These are phyloP conservation scores for Microvelia longipes DNA, from an alignment of 1,140 invertebrate species.

Conservation along the genomic window DNA sequence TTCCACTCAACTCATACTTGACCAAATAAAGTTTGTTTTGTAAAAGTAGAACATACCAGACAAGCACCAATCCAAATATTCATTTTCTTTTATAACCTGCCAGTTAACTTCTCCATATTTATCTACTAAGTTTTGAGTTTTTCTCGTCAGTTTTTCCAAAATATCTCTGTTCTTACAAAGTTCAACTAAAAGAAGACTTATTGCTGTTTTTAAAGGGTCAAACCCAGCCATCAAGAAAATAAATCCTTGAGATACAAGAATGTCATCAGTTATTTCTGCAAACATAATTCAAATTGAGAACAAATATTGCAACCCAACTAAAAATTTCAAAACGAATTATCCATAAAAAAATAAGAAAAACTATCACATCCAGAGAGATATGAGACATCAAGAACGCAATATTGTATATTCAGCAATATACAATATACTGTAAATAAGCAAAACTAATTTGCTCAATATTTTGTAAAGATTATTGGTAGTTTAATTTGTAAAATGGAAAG, in stretches of 20 bases:
- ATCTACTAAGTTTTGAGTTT: slow-evolving; percentile 31
- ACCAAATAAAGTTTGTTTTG: too few relatives aligned
- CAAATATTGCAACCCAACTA: not conserved
- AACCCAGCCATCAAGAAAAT: slow-evolving; percentile 38
- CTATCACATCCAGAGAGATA: not conserved
- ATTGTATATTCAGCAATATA: too few relatives aligned
- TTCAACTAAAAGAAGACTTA: slow-evolving; percentile 31
- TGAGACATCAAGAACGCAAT: too few relatives aligned
- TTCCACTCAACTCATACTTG: too few relatives aligned
- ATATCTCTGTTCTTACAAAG: slow-evolving; percentile 36
- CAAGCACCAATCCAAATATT: not conserved
- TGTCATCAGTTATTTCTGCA: slow-evolving; percentile 26
- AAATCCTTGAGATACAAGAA: slow-evolving; percentile 15
- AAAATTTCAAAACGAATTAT: not conserved
- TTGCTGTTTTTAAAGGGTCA: slow-evolving; percentile 36
- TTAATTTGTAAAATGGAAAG: too few relatives aligned
- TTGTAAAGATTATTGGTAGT: too few relatives aligned
- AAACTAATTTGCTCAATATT: too few relatives aligned
- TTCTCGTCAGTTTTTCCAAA: slow-evolving; percentile 38
- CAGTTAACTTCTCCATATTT: slow-evolving; percentile 20
- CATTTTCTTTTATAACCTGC: not conserved
- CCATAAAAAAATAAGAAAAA: not conserved
- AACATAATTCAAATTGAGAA: not conserved
- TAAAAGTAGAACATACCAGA: too few relatives aligned
- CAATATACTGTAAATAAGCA: too few relatives aligned